Evolutionary conservation across 2,797 vertebrate genomes (phyloP).

Genomic region (Phaenicophaeus curvirostris): DNA sequence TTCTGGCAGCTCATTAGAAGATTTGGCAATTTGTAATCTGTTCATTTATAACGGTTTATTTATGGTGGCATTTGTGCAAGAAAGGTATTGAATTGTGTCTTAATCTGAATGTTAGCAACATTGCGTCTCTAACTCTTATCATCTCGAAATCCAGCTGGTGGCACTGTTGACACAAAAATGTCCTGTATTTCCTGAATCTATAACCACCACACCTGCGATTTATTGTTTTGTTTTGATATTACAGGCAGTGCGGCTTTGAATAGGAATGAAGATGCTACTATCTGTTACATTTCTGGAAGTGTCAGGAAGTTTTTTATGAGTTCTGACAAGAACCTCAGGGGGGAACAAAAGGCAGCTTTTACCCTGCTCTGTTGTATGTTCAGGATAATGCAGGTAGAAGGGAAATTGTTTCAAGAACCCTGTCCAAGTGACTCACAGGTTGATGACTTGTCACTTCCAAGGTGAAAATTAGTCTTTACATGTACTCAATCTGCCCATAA

Average conservation of each 20-base stretch:
- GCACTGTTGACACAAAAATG: slow-evolving; percentile 26
- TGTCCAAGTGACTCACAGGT: background rate
- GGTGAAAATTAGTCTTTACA: background rate
- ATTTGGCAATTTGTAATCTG: background rate
- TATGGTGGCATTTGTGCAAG: background rate
- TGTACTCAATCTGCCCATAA: background rate
- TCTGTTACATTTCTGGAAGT: background rate
- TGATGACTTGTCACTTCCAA: background rate
- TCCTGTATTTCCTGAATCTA: background rate
- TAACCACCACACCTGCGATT: background rate
- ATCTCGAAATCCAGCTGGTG: slow-evolving; percentile 32
- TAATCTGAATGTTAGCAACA: background rate
- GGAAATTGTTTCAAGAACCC: background rate
- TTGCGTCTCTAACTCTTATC: background rate
- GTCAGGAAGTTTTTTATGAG: background rate
- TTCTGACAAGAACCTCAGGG: background rate
- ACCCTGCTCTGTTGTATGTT: background rate
- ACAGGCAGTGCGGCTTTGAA: background rate
- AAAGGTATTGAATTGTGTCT: background rate
- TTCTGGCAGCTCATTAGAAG: background rate
- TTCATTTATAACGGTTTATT: background rate
- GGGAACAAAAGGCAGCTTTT: background rate
- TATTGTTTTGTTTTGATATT: background rate
- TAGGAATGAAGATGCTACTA: background rate
- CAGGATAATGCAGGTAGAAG: background rate